Conservation (phyloP, 2,113 vertebrate species). For the Buteo buteo region DNA sequence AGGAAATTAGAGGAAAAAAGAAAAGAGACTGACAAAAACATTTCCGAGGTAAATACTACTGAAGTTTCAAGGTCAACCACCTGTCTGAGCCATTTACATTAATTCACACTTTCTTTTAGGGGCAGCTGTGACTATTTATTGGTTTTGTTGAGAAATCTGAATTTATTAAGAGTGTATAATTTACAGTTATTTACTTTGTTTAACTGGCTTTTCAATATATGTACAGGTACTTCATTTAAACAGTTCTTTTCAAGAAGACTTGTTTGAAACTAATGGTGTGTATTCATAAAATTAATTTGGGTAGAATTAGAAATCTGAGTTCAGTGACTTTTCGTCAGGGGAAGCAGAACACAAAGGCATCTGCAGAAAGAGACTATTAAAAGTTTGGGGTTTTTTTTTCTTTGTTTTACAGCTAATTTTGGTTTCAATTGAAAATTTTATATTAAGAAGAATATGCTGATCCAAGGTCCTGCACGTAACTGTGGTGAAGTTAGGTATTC, state of each 20-base stretch:
- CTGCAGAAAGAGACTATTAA: not conserved
- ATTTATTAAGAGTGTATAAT: not conserved
- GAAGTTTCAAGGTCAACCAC: not conserved
- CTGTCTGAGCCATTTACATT: slow-evolving; percentile 2
- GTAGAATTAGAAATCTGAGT: not conserved
- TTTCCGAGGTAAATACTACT: slow-evolving; percentile 87
- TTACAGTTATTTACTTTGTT: not conserved
- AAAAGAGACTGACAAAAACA: slow-evolving; percentile 99
- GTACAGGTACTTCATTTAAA: not conserved
- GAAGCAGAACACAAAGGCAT: not conserved
- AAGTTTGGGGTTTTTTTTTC: fast-evolving
- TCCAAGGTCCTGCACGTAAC: not conserved
- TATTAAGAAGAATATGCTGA: not conserved
- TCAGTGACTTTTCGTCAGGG: not conserved
- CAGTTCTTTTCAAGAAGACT: not conserved
- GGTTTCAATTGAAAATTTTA: not conserved
- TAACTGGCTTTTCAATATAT: not conserved
- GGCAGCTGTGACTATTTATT: not conserved
- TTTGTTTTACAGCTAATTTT: not conserved
- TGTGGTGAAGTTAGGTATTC: not conserved
- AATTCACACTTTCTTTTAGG: slow-evolving; percentile 17
- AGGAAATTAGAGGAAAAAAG: slow-evolving; percentile 97
- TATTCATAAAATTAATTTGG: not conserved
- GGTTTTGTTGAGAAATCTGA: not conserved
- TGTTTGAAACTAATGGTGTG: not conserved